These are phyloP conservation scores for Chrysemys picta DNA, from an alignment of 2,113 vertebrate genomes.

Conservation along the genomic window DNA sequence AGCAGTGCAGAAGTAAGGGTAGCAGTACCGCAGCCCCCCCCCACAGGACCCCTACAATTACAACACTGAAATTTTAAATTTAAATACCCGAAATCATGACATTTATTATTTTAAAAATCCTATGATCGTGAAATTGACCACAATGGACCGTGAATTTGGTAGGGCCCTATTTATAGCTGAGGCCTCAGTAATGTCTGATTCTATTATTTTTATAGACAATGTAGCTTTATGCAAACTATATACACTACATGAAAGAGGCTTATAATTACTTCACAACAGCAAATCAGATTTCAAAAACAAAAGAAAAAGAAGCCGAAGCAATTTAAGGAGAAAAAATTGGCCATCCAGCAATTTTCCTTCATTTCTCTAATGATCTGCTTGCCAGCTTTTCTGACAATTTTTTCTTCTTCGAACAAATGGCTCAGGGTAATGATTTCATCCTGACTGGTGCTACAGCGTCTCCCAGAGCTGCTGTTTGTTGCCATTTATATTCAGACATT, in stretches of 20 bases:
- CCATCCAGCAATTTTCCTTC: conserved; percentile 17
- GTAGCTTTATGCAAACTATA: background rate
- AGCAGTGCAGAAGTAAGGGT: too few relatives aligned
- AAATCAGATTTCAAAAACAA: conserved; percentile 26
- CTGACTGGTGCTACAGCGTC: conserved; percentile 13
- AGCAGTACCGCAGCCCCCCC: too few relatives aligned
- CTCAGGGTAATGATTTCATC: conserved; percentile 44
- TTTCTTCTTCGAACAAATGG: conserved; percentile 50
- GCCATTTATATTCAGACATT: conserved; percentile 56
- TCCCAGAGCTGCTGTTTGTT: conserved; percentile 54
- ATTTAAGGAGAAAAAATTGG: background rate
- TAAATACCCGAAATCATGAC: too few relatives aligned
- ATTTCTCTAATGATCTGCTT: conserved; percentile 56
- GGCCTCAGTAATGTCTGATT: background rate
- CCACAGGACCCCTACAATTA: too few relatives aligned
- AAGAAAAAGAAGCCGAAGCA: conserved; percentile 18
- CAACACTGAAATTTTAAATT: too few relatives aligned
- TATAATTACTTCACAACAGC: background rate
- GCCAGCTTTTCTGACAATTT: conserved; percentile 37
- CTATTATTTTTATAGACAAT: background rate
- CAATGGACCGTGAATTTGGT: too few relatives aligned
- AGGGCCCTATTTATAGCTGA: background rate
- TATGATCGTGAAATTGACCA: too few relatives aligned
- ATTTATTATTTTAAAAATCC: too few relatives aligned
- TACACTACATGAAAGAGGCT: background rate